phyloP scores from a whole-genome alignment of 2,113 vertebrate species.

The Brachyhypopomus gauderio region DNA sequence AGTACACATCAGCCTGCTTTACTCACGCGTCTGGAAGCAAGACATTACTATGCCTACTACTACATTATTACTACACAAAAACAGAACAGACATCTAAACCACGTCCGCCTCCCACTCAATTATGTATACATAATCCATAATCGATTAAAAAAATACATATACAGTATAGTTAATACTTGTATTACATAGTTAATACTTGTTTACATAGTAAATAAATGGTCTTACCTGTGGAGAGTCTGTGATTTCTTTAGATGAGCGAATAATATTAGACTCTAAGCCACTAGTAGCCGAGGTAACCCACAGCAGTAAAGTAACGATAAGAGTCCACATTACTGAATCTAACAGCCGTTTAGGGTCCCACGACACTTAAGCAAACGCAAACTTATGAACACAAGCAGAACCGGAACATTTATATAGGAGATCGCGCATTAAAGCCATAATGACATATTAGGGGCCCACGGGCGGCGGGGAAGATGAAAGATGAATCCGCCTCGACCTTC shows the following conservation, averaged over 20 bases:
- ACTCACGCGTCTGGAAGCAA: too few species aligned
- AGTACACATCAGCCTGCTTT: too few species aligned
- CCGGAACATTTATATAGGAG: conserved; percentile 26
- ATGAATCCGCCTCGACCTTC: conserved; percentile 52
- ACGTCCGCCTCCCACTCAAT: too few species aligned
- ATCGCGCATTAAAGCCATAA: conserved; percentile 33
- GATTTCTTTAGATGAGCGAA: conserved; percentile 68
- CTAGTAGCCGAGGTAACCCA: conserved; percentile 47
- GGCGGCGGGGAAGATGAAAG: conserved; percentile 46
- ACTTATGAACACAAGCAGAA: conserved; percentile 12
- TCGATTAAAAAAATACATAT: too few species aligned
- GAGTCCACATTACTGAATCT: conserved; percentile 54
- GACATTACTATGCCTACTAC: too few species aligned
- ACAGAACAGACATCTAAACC: too few species aligned
- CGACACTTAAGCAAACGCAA: neutral
- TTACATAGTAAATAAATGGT: too few species aligned
- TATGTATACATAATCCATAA: too few species aligned
- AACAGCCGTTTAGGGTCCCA: neutral
- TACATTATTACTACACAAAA: too few species aligned
- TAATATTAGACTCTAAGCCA: conserved; percentile 71
- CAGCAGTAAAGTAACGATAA: conserved; percentile 55
- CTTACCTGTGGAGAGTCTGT: conserved; percentile 53
- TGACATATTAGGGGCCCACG: conserved; percentile 35
- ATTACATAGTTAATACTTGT: too few species aligned
- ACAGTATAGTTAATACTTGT: too few species aligned